Conservation (phyloP, 2,797 vertebrate species). For the Clarias pachynema region DNA sequence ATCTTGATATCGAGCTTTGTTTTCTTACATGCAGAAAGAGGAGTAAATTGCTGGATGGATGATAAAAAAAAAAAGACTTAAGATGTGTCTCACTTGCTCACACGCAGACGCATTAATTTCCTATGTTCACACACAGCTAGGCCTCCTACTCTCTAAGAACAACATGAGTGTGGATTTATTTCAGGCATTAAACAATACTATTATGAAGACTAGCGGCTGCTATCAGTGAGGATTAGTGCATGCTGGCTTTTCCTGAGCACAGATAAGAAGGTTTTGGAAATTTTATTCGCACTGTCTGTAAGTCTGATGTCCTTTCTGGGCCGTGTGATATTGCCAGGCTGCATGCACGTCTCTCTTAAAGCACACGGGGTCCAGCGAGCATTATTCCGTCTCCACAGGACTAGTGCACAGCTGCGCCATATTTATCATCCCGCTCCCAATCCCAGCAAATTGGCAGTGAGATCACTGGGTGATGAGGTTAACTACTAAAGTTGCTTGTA, state of each 20-base stretch:
- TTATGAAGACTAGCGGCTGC: slow-evolving; percentile 65
- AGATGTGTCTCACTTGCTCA: slow-evolving; percentile 62
- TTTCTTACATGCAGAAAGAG: slow-evolving; percentile 68
- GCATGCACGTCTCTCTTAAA: slow-evolving; percentile 53
- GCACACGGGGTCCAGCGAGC: slow-evolving; percentile 56
- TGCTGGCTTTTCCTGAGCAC: slow-evolving; percentile 76
- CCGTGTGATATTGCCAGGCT: slow-evolving; percentile 38
- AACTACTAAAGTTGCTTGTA: slow-evolving; percentile 94
- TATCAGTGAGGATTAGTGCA: slow-evolving; percentile 75
- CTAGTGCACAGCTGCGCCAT: slow-evolving; percentile 71
- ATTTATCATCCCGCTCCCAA: slow-evolving; percentile 87
- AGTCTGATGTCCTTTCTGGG: slow-evolving; percentile 46
- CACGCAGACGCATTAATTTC: slow-evolving; percentile 49
- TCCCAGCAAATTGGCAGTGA: slow-evolving; percentile 86
- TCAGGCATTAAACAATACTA: slow-evolving; percentile 78
- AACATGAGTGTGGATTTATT: slow-evolving; percentile 79
- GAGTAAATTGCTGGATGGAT: slow-evolving; percentile 74
- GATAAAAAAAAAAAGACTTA: slow-evolving; percentile 69
- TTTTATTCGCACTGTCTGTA: slow-evolving; percentile 72
- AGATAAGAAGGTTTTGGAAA: slow-evolving; percentile 73
- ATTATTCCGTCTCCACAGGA: slow-evolving; percentile 66
- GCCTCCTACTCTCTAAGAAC: slow-evolving; percentile 72
- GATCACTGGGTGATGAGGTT: slow-evolving; percentile 89
- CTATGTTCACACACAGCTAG: slow-evolving; percentile 66
- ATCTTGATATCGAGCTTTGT: slow-evolving; percentile 65